A percentile compares a stretch with the other conserved stretches of the same genome.
These are phyloP conservation scores for Leptinotarsa haldemani DNA, from an alignment of 2,888 invertebrate genomes.

Conservation along the genomic window DNA sequence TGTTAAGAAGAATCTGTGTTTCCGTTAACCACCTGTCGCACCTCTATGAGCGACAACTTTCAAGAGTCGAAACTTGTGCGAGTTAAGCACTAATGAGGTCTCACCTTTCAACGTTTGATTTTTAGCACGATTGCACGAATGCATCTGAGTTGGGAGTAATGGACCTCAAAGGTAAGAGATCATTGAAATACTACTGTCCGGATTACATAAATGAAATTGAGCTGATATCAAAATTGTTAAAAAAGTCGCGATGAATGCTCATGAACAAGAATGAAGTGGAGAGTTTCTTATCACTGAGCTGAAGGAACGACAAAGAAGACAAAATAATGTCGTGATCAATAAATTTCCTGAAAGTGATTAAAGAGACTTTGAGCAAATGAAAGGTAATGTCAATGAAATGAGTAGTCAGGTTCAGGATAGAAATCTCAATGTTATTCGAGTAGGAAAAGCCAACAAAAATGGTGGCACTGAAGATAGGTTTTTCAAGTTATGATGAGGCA, in stretches of 20 bases:
- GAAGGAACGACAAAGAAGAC: not conserved
- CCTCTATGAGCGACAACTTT: too few species aligned
- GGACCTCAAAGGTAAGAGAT: not conserved
- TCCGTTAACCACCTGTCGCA: too few species aligned
- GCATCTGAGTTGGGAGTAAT: constrained; percentile 10
- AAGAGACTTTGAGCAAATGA: not conserved
- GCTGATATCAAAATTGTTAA: not conserved
- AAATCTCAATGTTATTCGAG: not conserved
- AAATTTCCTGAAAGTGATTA: constrained; percentile 4
- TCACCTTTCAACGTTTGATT: too few species aligned
- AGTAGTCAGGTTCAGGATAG: not conserved
- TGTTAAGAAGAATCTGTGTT: too few species aligned
- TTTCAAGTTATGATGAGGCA: not conserved
- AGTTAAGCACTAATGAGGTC: too few species aligned
- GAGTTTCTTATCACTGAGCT: not conserved
- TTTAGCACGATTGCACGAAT: too few species aligned
- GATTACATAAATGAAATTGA: not conserved
- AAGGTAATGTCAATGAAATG: not conserved
- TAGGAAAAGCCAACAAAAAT: constrained; percentile 7
- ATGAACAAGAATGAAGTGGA: not conserved
- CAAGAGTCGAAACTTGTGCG: too few species aligned
- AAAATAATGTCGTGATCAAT: constrained; percentile 15
- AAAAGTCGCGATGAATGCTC: not conserved
- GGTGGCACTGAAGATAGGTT: not conserved
- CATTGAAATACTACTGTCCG: too few species aligned